phyloP scores from a whole-genome alignment of 2,888 invertebrate species.

The Temnothorax unifasciatus region DNA sequence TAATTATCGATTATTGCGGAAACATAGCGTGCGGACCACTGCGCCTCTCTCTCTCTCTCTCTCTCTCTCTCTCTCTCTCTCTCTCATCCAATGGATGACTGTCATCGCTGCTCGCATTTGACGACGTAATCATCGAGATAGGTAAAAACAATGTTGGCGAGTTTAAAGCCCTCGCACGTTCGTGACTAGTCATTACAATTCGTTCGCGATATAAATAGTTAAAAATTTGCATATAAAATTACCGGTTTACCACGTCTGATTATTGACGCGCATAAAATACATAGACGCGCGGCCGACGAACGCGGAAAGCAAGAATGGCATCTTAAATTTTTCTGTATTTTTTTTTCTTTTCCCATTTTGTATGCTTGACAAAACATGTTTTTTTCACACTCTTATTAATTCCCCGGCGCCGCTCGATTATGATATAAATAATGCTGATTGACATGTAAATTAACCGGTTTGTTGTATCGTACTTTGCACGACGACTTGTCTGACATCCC shows the following conservation, averaged over 20 bases:
- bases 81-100: slow-evolving; percentile 35
- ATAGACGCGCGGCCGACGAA: background rate
- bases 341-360: background rate
- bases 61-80: slow-evolving; percentile 1
- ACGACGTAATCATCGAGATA: slow-evolving; percentile 49
- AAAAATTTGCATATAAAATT: slow-evolving; percentile 60
- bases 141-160: slow-evolving; percentile 19
- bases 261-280: slow-evolving; percentile 15
- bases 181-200: slow-evolving; percentile 56
- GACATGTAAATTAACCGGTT: slow-evolving; percentile 36
- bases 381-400: background rate
- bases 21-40: slow-evolving; percentile 28
- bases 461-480: slow-evolving; percentile 23
- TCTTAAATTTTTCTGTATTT: background rate
- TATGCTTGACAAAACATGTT: background rate
- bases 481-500: background rate
- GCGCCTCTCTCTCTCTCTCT: background rate
- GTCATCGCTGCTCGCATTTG: slow-evolving; percentile 33
- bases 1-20: slow-evolving; percentile 49
- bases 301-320: background rate
- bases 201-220: slow-evolving; percentile 62
- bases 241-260: slow-evolving; percentile 36
- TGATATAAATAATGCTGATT: slow-evolving; percentile 34
- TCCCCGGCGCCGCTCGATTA: slow-evolving; percentile 8
- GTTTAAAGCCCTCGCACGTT: slow-evolving; percentile 30